Evolutionary conservation across 2,113 vertebrate genomes (phyloP), one percentile per base, ranked within the genome.

Genomic region (Crotalus viridis): DNA sequence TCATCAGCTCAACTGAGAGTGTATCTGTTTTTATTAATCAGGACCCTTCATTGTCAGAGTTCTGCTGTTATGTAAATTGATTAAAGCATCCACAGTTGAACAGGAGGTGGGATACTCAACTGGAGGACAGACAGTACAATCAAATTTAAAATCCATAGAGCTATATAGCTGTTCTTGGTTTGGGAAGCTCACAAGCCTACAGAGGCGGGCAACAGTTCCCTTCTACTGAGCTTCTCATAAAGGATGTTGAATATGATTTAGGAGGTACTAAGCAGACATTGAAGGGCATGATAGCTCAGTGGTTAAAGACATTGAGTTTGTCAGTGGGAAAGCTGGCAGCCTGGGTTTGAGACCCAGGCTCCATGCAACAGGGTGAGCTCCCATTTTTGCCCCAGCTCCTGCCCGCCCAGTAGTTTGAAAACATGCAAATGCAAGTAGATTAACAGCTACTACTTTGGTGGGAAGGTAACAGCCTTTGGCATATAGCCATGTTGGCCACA

Each of bases 301-400:
- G 28, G 4, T 5, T 69, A 64, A 69, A 69, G 26, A 69, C n/a
- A 22, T 28, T 13, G 61, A 13, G 61, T 69, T 69, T 69, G 26
- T 69, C 28, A 5, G 26, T 2, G 5, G 26, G 61, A n/a, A 69
- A 69, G 28, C 10, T n/a, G 57, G 24, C 22, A 24, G 22, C 22
- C 57, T 59, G 22, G 24, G 57, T 59, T 59, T 59, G 12, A 69
- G 61, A 69, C 61, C 61, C 61, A n/a, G 13, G 61, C 12, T 0
- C 28, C 1, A 0, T 13, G 28, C 12, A n/a, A 1, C 1, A 1
- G 28, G 10, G 4, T n/a, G 61, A n/a, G 61, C 4, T 69, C 4
- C 28, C 26, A 69, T 69, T 69, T 28, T n/a, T 69, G 28, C 28
- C 61, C 61, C 26, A 64, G 61, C 26, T n/a, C 4, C 0, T n/a